Evolutionary conservation across 2,888 invertebrate genomes (phyloP).

Genomic region (Drosophila quinaria): DNA sequence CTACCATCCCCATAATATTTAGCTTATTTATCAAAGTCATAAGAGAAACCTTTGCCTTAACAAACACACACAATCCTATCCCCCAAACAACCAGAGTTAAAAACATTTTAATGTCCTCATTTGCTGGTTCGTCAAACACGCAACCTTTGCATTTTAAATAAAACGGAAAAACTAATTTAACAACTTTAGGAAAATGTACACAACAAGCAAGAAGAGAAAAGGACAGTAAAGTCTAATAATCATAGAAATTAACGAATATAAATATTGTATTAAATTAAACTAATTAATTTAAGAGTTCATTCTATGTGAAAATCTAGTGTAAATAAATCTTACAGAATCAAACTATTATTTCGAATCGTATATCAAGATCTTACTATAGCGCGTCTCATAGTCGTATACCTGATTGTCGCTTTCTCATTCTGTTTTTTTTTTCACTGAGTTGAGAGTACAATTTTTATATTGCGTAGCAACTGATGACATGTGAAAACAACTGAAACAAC

Average conservation of each 20-base stretch:
- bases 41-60: not conserved
- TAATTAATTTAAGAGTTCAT: not conserved
- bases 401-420: not conserved
- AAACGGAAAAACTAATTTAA: not conserved
- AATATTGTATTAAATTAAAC: not conserved
- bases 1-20: not conserved
- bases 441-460: constrained; percentile 29
- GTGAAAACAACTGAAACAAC: constrained; percentile 26
- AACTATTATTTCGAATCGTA: not conserved
- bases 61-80: constrained; percentile 2
- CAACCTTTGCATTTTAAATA: not conserved
- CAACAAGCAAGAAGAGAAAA: not conserved
- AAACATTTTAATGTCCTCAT: constrained; percentile 41
- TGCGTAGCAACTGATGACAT: constrained; percentile 46
- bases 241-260: not conserved
- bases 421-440: not conserved
- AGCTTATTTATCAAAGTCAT: constrained; percentile 29
- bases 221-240: not conserved
- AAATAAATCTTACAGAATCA: not conserved
- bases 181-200: not conserved
- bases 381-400: not conserved
- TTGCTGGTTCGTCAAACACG: constrained; percentile 16
- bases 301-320: not conserved
- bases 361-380: not conserved
- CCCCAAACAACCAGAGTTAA: not conserved